These are phyloP conservation scores for Phyllotreta striolata DNA, from an alignment of 2,888 invertebrate genomes.

Conservation along the genomic window DNA sequence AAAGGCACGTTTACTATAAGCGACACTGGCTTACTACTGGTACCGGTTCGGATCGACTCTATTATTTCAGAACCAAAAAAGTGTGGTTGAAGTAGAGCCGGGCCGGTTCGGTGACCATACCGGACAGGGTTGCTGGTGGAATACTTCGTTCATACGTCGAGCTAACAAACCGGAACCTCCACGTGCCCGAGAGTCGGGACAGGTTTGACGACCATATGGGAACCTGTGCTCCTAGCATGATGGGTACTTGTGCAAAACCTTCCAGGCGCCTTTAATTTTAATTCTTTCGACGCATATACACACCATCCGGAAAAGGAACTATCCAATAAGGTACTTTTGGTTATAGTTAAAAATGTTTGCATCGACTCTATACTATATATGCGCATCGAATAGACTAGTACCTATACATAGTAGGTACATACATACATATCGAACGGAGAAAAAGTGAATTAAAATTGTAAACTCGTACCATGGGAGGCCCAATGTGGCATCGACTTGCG, in stretches of 20 bases:
- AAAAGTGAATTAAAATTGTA: conserved; percentile 31
- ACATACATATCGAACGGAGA: no score
- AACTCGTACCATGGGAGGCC: conserved; percentile 37
- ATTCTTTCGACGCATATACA: no score
- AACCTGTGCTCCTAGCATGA: conserved; percentile 8
- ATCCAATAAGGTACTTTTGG: background rate
- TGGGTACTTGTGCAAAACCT: no score
- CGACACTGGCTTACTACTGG: conserved; percentile 51
- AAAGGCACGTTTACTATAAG: conserved; percentile 44
- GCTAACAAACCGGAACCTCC: conserved; percentile 53
- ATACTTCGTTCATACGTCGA: conserved; percentile 32
- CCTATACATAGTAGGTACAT: no score
- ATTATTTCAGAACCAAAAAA: conserved; percentile 51
- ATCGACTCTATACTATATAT: background rate
- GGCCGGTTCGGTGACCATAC: conserved; percentile 37
- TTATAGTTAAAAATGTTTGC: no score
- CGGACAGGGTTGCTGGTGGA: conserved; percentile 35
- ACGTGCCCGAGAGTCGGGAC: conserved; percentile 53
- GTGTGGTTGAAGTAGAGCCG: conserved; percentile 39
- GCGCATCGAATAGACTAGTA: background rate
- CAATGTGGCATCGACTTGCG: conserved; percentile 51
- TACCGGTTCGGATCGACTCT: conserved; percentile 54
- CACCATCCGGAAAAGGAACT: background rate
- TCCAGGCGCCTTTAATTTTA: conserved; percentile 24
- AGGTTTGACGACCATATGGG: conserved; percentile 58